Percentiles rank a stretch among this genome's conserved stretches.
Evolutionary conservation across 2,797 vertebrate genomes (phyloP).

Genomic region (Pipistrellus pygmaeus): DNA sequence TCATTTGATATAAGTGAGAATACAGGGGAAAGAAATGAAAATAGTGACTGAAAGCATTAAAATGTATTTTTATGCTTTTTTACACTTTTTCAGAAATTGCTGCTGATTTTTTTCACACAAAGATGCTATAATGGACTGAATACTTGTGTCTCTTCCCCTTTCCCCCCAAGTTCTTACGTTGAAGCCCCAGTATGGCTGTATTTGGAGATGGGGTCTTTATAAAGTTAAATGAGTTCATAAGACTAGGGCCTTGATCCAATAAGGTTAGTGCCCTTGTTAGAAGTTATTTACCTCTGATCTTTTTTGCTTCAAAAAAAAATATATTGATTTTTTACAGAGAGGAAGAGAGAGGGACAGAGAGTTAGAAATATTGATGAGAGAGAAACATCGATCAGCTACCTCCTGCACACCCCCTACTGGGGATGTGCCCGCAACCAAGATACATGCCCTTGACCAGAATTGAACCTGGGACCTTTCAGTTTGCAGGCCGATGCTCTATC

Average conservation of each 20-base stretch:
- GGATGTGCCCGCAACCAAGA: no score
- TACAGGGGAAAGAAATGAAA: not conserved
- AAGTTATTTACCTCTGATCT: not conserved
- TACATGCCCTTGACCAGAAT: no score
- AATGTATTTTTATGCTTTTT: slow-evolving; percentile 4
- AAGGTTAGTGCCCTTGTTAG: not conserved
- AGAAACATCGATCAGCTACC: no score
- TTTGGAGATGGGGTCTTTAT: not conserved
- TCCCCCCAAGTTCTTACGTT: not conserved
- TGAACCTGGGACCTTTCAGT: no score
- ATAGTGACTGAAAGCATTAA: slow-evolving; percentile 8
- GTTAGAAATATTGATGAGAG: no score
- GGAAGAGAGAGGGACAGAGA: no score
- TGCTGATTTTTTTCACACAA: not conserved
- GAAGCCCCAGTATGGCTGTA: not conserved
- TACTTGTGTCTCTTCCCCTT: not conserved
- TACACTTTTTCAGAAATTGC: not conserved
- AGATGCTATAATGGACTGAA: not conserved
- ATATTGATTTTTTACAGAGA: no score
- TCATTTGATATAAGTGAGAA: not conserved
- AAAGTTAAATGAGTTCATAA: not conserved
- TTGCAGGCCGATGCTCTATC: no score
- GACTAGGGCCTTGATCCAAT: not conserved
- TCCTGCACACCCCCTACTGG: no score
- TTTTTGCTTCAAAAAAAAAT: not conserved